phyloP scores from a whole-genome alignment of 1,140 invertebrate species.

The Aphelinus atriplicis region DNA sequence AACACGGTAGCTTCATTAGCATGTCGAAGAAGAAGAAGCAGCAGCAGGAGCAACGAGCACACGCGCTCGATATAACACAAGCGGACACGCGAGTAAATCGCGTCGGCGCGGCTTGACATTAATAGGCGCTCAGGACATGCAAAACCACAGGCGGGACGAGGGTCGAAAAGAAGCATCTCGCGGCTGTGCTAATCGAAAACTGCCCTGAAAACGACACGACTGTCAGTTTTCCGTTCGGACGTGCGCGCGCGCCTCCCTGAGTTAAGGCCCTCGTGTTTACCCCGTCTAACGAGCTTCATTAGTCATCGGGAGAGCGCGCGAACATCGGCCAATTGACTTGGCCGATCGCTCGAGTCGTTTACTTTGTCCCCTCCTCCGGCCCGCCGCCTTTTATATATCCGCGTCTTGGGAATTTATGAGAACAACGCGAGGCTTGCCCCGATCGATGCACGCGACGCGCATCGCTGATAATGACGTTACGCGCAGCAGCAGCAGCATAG shows the following conservation, averaged over 20 bases:
- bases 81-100: no score
- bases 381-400: no score
- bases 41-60: no score
- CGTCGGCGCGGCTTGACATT: no score
- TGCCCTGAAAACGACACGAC: constrained; percentile 10
- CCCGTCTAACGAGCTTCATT: constrained; percentile 35
- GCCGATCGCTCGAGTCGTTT: constrained; percentile 10
- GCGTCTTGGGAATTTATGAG: constrained; percentile 11
- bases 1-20: no score
- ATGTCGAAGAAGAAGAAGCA: no score
- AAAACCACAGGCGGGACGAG: neutral
- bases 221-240: constrained; percentile 19
- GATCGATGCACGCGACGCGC: neutral
- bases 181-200: no score
- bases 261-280: neutral
- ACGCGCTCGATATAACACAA: no score
- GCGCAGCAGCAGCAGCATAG: no score
- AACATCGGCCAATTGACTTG: constrained; percentile 11
- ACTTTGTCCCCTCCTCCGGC: neutral
- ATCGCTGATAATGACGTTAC: constrained; percentile 38
- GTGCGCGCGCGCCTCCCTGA: neutral
- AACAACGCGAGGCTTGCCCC: neutral
- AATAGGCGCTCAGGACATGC: no score
- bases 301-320: constrained; percentile 27
- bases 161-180: neutral